Evolutionary conservation across 2,113 vertebrate species (phyloP).

Genomic region (Epinephelus cyanopodus): DNA sequence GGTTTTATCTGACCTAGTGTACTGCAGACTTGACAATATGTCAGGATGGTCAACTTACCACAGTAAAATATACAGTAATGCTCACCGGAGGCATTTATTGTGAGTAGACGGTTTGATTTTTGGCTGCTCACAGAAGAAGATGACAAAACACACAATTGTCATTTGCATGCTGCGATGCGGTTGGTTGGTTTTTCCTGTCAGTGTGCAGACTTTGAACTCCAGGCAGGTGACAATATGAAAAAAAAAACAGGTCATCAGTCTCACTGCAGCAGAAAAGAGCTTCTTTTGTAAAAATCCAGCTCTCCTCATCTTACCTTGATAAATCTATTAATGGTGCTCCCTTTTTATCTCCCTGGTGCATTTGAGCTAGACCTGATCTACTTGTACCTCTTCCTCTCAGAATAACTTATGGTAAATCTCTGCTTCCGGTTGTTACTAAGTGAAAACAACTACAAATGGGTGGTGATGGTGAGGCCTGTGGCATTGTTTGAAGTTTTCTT

Average conservation of each 20-base stretch:
- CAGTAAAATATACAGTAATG: background rate
- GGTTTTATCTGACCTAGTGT: background rate
- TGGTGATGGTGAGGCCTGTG: background rate
- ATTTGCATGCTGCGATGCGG: background rate
- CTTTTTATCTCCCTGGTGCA: slow-evolving; percentile 34
- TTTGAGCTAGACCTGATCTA: slow-evolving; percentile 43
- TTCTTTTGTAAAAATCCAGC: slow-evolving; percentile 11
- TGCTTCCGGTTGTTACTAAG: background rate
- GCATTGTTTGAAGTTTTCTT: slow-evolving; percentile 25
- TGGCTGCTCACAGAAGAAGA: background rate
- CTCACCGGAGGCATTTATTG: background rate
- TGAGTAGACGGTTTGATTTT: background rate
- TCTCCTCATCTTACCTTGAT: slow-evolving; percentile 22
- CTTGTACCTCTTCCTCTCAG: slow-evolving; percentile 28
- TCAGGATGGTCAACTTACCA: background rate
- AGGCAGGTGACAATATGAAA: slow-evolving; percentile 1
- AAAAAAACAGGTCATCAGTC: slow-evolving; percentile 21
- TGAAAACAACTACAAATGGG: background rate
- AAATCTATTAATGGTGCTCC: slow-evolving; percentile 45
- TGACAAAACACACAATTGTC: slow-evolving; percentile 13
- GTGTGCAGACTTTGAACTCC: background rate
- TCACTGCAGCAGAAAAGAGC: slow-evolving; percentile 25
- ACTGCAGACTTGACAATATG: slow-evolving; percentile 13
- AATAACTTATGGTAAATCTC: slow-evolving; percentile 26
- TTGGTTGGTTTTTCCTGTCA: background rate